A percentile compares a stretch with the other conserved stretches of the same genome.
Conservation (phyloP, 2,888 invertebrate species). For the Alentia gelatinosa region DNA sequence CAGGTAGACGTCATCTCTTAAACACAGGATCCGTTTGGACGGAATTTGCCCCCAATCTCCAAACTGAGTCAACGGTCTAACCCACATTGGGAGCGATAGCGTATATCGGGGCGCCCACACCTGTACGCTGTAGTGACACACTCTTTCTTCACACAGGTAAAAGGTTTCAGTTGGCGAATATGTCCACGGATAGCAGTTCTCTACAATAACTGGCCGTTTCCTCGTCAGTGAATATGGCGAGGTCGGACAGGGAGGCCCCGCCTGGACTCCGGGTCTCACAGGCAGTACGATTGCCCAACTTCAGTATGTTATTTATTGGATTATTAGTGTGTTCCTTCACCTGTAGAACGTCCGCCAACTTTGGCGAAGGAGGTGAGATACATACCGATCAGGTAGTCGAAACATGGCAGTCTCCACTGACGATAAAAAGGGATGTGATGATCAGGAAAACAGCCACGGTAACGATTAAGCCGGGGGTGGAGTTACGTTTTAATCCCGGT, state of each 20-base stretch:
- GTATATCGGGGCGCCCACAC: no score
- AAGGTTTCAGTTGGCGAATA: background rate
- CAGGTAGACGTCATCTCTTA: background rate
- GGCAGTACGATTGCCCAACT: no score
- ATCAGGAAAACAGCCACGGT: slow-evolving; percentile 89
- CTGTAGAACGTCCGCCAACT: background rate
- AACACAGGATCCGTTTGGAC: slow-evolving; percentile 1
- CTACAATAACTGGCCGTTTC: background rate
- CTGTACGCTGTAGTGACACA: background rate
- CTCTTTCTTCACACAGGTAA: background rate
- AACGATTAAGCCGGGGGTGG: slow-evolving; percentile 93
- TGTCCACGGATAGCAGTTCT: background rate
- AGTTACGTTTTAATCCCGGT: slow-evolving; percentile 93
- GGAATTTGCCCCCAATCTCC: background rate
- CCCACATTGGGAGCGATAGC: background rate
- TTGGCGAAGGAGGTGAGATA: slow-evolving; percentile 7
- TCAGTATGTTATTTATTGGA: background rate
- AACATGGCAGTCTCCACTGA: background rate
- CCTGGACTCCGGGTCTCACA: background rate
- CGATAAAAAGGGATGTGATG: background rate
- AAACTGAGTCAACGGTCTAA: background rate
- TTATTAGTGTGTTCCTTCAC: background rate
- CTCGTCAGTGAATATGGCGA: background rate
- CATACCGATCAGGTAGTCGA: background rate
- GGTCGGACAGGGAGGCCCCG: background rate